phyloP scores from a whole-genome alignment of 2,113 vertebrate genomes.

The Ctenomys sociabilis region DNA sequence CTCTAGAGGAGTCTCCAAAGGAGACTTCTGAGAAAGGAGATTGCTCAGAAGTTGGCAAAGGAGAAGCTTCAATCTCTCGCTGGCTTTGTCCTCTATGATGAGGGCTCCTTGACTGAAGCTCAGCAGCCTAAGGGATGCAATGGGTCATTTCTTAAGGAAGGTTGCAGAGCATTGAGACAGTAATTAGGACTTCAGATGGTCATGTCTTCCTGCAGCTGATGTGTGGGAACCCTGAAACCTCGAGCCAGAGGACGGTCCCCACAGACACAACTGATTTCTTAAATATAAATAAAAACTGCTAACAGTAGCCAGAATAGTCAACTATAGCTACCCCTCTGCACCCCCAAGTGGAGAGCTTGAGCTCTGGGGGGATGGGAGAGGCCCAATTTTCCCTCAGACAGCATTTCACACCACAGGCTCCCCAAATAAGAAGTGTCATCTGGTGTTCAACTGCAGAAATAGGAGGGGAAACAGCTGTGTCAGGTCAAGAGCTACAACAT shows the following conservation, averaged over 20 bases:
- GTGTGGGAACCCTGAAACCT: neutral
- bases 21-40: neutral
- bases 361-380: neutral
- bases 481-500: neutral
- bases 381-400: neutral
- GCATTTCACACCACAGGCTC: neutral
- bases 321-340: neutral
- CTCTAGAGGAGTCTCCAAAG: neutral
- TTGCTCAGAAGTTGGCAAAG: neutral
- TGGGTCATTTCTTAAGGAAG: neutral
- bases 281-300: conserved; percentile 22
- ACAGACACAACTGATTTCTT: neutral
- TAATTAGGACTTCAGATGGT: neutral
- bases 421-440: conserved; percentile 32
- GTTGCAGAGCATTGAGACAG: neutral
- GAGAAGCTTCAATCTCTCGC: neutral
- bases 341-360: neutral
- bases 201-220: neutral
- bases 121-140: neutral
- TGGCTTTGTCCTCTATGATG: neutral
- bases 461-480: neutral
- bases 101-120: neutral
- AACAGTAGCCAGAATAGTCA: neutral
- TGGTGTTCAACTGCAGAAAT: neutral
- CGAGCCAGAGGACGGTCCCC: neutral